Percentiles rank a stretch among this genome's conserved stretches.
These are phyloP conservation scores for Ochlodes sylvanus DNA, from an alignment of 2,888 invertebrate genomes.

Conservation along the genomic window DNA sequence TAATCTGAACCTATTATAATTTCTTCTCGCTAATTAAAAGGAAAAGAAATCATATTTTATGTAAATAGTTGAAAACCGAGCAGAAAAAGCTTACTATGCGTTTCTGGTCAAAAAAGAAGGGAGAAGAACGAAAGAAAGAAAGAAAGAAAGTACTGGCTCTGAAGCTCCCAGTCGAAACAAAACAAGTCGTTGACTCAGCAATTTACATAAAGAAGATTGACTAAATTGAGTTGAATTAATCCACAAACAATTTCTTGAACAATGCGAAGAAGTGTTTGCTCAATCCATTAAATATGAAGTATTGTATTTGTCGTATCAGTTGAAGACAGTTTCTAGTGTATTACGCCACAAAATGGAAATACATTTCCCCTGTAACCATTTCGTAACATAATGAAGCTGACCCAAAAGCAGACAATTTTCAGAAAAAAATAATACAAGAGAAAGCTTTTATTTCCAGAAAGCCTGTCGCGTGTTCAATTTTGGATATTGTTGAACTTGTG, in stretches of 20 bases:
- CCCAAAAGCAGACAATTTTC: slow-evolving; percentile 31
- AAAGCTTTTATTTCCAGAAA: slow-evolving; percentile 30
- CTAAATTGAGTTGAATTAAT: too few species aligned
- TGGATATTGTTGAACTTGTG: slow-evolving; percentile 22
- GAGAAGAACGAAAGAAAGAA: too few species aligned
- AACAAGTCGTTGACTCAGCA: too few species aligned
- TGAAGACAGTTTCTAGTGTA: background rate
- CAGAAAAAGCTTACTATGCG: too few species aligned
- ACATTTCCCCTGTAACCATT: slow-evolving; percentile 25
- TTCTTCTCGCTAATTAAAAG: background rate
- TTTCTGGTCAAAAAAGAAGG: too few species aligned
- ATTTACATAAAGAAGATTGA: too few species aligned
- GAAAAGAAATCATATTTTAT: background rate
- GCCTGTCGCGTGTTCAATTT: slow-evolving; percentile 25
- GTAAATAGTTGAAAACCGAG: too few species aligned
- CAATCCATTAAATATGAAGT: background rate
- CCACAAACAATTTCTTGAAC: too few species aligned
- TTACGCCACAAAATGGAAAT: slow-evolving; percentile 19
- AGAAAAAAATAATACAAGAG: slow-evolving; percentile 25
- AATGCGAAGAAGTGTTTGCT: background rate
- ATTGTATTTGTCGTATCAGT: background rate
- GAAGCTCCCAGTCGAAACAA: too few species aligned
- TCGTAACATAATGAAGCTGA: slow-evolving; percentile 35
- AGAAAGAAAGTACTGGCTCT: too few species aligned
- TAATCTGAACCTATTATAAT: background rate